Evolutionary conservation across 2,113 vertebrate species (phyloP), one percentile per base, ranked within the genome.

Genomic region (Gopherus flavomarginatus): DNA sequence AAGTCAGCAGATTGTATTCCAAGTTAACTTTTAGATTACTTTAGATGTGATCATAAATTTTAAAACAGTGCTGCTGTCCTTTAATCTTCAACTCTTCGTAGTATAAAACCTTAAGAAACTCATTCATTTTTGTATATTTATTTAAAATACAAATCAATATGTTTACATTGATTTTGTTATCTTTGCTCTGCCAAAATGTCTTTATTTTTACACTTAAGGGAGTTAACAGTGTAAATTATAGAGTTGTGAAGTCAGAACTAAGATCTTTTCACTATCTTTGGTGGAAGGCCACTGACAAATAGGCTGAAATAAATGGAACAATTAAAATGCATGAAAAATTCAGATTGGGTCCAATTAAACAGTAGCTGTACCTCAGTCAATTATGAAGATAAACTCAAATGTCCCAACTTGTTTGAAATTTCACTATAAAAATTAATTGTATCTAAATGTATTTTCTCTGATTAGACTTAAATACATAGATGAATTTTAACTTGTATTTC

Each of bases 141-240:
- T 92, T 52, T 94, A 91, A 94, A 84, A n/a, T 59, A 59, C 35
- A 80, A 81, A 96, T 96, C 75, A 96, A 27, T 95, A 90, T 27
- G 3, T 89, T 97, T 52, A 79, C 87, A 83, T 78, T 90, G 31
- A 90, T 95, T 95, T 79, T 92, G 5, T 22, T 86, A 92, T 94
- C 59, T 91, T 88, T 90, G 16, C 44, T 93, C 79, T 91, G 93
- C 10, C 12, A 84, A 95, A 92, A 87, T 27, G 1, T 1, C 4
- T 94, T 50, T 86, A 81, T 80, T 97, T 89, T 90, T 94, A 75
- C 6, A 54, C 31, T 95, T 94, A 57, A 87, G 3, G 38, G 29
- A 81, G 4, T 92, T 53, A 75, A 75, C 5, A 92, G 31, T 42
- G 52, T 80, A 85, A 94, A 52, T 86, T 83, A 88, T 69, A 27